A percentile compares a stretch with the other conserved stretches of the same genome.
Evolutionary conservation across 2,888 invertebrate species (phyloP).

Genomic region (Hemistola chrysoprasaria): DNA sequence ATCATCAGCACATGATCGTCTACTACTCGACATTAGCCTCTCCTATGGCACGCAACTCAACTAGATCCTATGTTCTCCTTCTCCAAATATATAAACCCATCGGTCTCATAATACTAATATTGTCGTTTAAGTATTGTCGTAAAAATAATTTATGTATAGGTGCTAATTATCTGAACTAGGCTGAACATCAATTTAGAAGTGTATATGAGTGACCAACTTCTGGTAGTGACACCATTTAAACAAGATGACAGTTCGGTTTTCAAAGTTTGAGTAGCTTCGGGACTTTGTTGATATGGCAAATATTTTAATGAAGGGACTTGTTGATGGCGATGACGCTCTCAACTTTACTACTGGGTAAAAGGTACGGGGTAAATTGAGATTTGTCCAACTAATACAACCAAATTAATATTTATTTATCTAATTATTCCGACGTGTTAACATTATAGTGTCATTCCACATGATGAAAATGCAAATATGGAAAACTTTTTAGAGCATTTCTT

Average conservation of each 20-base stretch:
- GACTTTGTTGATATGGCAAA: constrained; percentile 10
- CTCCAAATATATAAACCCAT: no score
- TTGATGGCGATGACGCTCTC: constrained; percentile 9
- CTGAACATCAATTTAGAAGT: not conserved
- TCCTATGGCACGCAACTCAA: no score
- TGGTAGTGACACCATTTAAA: constrained; percentile 9
- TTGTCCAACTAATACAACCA: not conserved
- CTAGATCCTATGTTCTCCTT: no score
- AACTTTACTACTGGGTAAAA: constrained; percentile 5
- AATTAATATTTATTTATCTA: no score
- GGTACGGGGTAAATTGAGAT: not conserved
- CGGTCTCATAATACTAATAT: no score
- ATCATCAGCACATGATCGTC: no score
- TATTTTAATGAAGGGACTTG: constrained; percentile 19
- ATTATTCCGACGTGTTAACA: no score
- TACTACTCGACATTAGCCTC: no score
- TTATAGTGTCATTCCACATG: no score
- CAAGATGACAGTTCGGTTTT: constrained; percentile 9
- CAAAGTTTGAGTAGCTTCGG: constrained; percentile 7
- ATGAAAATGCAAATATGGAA: not conserved
- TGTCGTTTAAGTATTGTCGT: no score
- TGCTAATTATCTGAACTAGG: no score
- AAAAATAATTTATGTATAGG: no score
- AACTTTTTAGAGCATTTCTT: not conserved
- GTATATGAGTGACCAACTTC: constrained; percentile 12